These are phyloP conservation scores for Pseudanteris insignis DNA, from an alignment of 2,888 invertebrate genomes.

Conservation along the genomic window DNA sequence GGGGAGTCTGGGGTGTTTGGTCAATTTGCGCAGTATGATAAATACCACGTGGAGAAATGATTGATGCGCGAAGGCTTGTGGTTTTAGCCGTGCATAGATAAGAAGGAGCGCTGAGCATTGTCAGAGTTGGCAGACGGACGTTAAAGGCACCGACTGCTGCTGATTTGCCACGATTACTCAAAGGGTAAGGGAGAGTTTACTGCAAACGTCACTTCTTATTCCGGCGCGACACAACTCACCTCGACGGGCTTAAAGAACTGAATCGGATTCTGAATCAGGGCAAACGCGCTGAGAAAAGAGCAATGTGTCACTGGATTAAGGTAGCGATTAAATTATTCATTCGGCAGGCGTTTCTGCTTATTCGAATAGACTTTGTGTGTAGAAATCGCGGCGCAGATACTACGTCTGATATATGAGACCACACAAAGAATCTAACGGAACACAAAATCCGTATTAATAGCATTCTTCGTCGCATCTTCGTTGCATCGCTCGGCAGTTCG, in stretches of 20 bases:
- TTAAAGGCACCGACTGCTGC: constrained; percentile 62
- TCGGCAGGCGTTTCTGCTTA: constrained; percentile 49
- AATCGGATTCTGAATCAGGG: constrained; percentile 34
- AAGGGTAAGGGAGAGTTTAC: constrained; percentile 32
- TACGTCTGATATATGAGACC: constrained; percentile 59
- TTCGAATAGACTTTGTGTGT: constrained; percentile 25
- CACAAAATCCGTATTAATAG: constrained; percentile 62
- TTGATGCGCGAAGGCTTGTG: constrained; percentile 39
- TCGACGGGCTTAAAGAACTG: constrained; percentile 18
- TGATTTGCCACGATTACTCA: constrained; percentile 59
- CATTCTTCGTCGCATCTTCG: constrained; percentile 50
- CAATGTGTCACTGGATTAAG: constrained; percentile 42
- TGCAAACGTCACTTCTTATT: constrained; percentile 28
- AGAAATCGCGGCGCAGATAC: constrained; percentile 39
- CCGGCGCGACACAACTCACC: constrained; percentile 11
- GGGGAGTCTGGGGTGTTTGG: constrained; percentile 5
- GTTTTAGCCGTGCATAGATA: constrained; percentile 53
- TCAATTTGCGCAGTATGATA: constrained; percentile 30
- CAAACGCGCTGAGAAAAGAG: constrained; percentile 14
- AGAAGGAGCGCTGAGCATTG: constrained; percentile 63
- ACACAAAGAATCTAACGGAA: constrained; percentile 61
- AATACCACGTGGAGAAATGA: constrained; percentile 25
- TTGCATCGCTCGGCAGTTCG: constrained; percentile 8
- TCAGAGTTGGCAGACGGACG: constrained; percentile 62
- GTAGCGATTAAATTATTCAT: constrained; percentile 59